These are phyloP conservation scores for Aphelenchoides avenae DNA, from an alignment of 1,140 invertebrate species.

Conservation along the genomic window DNA sequence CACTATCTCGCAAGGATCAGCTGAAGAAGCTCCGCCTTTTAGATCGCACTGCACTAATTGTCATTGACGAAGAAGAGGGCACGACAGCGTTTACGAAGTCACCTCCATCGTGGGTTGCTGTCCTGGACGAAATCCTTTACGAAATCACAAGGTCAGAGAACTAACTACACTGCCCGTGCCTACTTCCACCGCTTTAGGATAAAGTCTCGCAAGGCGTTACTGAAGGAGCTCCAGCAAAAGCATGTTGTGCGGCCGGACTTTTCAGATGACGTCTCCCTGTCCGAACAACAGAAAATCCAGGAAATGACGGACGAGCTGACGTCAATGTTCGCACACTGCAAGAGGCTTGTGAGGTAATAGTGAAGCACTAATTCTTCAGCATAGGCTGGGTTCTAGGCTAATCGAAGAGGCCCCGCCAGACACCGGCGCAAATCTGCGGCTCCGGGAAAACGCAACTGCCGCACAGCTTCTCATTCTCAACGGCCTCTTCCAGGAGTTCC, in stretches of 20 bases:
- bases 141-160: conserved; percentile 46
- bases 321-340: conserved; percentile 33
- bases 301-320: conserved; percentile 45
- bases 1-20: too few species aligned
- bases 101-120: conserved; percentile 43
- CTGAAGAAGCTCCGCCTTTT: not conserved
- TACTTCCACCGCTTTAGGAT: conserved; percentile 29
- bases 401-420: conserved; percentile 34
- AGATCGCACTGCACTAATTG: conserved; percentile 38
- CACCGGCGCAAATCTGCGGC: conserved; percentile 3
- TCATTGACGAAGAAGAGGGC: conserved; percentile 31
- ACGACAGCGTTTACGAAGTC: conserved; percentile 11
- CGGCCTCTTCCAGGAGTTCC: conserved; percentile 62
- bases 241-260: conserved; percentile 37
- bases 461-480: conserved; percentile 61
- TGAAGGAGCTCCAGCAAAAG: conserved; percentile 43
- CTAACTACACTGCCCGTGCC: too few species aligned
- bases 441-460: conserved; percentile 61
- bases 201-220: conserved; percentile 19
- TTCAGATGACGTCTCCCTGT: conserved; percentile 21
- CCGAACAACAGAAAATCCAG: conserved; percentile 37
- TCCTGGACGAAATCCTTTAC: conserved; percentile 44
- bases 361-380: not conserved
- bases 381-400: conserved; percentile 21
- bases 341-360: conserved; percentile 31